These are phyloP conservation scores for Artemisiospiza belli DNA, from an alignment of 2,113 vertebrate genomes.

Conservation along the genomic window DNA sequence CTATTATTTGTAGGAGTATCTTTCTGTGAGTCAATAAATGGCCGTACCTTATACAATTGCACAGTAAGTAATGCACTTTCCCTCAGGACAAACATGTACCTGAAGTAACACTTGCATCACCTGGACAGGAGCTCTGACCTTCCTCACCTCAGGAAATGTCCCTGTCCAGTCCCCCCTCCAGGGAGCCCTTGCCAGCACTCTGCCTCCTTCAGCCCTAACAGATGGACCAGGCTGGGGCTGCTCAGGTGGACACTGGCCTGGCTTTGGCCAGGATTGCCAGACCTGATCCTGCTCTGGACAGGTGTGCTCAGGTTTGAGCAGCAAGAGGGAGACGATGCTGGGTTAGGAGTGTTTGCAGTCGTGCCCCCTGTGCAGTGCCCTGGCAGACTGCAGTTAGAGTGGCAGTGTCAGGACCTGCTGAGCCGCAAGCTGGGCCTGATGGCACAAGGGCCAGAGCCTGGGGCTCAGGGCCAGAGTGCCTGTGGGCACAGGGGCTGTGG, in stretches of 20 bases:
- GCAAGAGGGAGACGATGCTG: background rate
- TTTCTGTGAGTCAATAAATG: background rate
- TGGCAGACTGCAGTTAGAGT: too few species aligned
- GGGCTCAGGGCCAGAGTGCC: background rate
- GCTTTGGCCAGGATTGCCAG: background rate
- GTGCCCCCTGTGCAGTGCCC: background rate
- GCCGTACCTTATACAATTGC: background rate
- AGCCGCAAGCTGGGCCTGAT: background rate
- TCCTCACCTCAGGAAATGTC: background rate
- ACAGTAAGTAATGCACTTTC: background rate
- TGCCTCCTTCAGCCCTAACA: background rate
- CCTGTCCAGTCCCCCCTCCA: background rate
- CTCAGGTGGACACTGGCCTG: background rate
- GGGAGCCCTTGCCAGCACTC: background rate
- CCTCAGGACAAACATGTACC: background rate
- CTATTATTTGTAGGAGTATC: background rate
- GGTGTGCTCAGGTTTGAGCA: background rate
- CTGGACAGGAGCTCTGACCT: background rate
- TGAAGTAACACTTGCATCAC: background rate
- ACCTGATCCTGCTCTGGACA: background rate
- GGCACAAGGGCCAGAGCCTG: background rate
- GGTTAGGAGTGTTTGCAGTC: background rate
- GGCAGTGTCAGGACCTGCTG: background rate
- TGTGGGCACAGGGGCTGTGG: fast-evolving
- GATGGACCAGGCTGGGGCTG: background rate